phyloP scores from a whole-genome alignment of 2,113 vertebrate species.

The Myanophis thanlyinensis region DNA sequence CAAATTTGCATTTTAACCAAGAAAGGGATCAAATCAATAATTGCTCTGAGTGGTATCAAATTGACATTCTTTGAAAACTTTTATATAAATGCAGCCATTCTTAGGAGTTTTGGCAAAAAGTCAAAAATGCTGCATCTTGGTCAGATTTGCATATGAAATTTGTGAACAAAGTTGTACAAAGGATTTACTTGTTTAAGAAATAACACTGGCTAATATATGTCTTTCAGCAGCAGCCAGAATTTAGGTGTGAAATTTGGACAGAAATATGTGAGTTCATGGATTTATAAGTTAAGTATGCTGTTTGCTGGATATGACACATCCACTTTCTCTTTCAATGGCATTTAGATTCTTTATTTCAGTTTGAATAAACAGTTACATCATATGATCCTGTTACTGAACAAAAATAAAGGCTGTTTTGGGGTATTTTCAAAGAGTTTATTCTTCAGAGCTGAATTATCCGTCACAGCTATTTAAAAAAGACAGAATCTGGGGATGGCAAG shows the following conservation, averaged over 20 bases:
- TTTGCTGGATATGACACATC: not conserved
- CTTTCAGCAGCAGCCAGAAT: not conserved
- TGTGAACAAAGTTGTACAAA: not conserved
- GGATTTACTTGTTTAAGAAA: not conserved
- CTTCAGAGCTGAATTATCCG: not conserved
- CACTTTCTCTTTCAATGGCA: not conserved
- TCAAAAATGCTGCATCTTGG: slow-evolving; percentile 8
- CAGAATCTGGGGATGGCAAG: not conserved
- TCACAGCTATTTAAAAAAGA: not conserved
- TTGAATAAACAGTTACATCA: not conserved
- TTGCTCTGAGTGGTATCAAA: slow-evolving; percentile 7
- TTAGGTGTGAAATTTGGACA: not conserved
- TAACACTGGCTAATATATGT: not conserved
- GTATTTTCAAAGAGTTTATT: not conserved
- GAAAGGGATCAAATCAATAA: not conserved
- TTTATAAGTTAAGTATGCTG: not conserved
- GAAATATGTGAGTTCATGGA: not conserved
- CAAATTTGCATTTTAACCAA: not conserved
- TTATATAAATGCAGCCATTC: slow-evolving; percentile 1
- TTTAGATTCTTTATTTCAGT: not conserved
- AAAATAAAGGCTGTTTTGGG: not conserved
- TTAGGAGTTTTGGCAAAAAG: slow-evolving; percentile 1
- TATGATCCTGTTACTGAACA: not conserved
- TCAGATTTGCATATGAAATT: slow-evolving; percentile 1
- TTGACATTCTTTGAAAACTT: not conserved